A percentile compares a stretch with the other conserved stretches of the same genome.
phyloP scores from a whole-genome alignment of 2,888 invertebrate species.

The Netelia inedita region DNA sequence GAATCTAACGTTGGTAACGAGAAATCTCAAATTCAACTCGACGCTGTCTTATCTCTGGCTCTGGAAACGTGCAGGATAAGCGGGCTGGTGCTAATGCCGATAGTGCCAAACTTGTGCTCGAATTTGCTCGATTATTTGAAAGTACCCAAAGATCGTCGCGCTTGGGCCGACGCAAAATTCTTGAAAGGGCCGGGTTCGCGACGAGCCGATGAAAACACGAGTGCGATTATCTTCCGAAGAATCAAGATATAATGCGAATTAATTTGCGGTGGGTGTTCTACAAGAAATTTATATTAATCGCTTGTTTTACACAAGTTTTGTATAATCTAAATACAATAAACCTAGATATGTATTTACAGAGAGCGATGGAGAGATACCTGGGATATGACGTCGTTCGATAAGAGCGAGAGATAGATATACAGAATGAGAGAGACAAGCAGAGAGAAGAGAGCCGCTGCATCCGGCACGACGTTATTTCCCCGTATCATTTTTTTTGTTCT shows the following conservation, averaged over 20 bases:
- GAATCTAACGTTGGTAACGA: slow-evolving; percentile 82
- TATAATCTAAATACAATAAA: slow-evolving; percentile 61
- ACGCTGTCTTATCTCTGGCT: slow-evolving; percentile 92
- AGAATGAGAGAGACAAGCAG: slow-evolving; percentile 33
- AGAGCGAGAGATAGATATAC: slow-evolving; percentile 41
- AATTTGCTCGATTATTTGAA: slow-evolving; percentile 90
- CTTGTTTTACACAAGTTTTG: slow-evolving; percentile 59
- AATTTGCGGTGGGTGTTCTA: slow-evolving; percentile 54
- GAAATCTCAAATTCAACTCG: slow-evolving; percentile 87
- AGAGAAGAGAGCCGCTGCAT: slow-evolving; percentile 50
- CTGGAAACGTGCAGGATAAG: slow-evolving; percentile 94
- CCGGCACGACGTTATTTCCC: slow-evolving; percentile 56
- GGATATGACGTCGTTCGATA: slow-evolving; percentile 62
- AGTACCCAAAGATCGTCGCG: slow-evolving; percentile 85
- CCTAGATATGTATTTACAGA: slow-evolving; percentile 67
- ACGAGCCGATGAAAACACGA: background rate
- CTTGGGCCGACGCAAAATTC: slow-evolving; percentile 86
- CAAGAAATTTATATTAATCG: slow-evolving; percentile 61
- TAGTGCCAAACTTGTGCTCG: slow-evolving; percentile 91
- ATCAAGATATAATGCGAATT: slow-evolving; percentile 53
- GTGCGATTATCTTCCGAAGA: slow-evolving; percentile 45
- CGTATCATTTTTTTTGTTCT: slow-evolving; percentile 45
- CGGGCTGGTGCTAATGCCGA: slow-evolving; percentile 93
- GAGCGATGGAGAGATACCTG: slow-evolving; percentile 62
- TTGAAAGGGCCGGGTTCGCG: slow-evolving; percentile 28